phyloP scores from a whole-genome alignment of 2,113 vertebrate species.

The Bostrychus sinensis region DNA sequence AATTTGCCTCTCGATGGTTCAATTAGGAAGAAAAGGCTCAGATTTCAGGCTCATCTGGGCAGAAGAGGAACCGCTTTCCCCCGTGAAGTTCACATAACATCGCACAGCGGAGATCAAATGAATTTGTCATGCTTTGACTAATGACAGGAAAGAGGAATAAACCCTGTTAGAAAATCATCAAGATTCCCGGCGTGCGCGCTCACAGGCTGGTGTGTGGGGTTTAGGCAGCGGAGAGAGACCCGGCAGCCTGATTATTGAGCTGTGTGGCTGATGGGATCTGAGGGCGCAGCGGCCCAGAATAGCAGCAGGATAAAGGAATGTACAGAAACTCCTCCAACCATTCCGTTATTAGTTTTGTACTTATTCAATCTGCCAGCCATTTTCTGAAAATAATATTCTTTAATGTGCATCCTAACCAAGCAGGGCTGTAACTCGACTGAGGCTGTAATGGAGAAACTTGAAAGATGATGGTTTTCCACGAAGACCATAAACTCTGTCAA shows the following conservation, averaged over 20 bases:
- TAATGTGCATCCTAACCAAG: constrained; percentile 54
- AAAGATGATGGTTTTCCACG: constrained; percentile 4
- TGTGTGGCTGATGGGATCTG: constrained; percentile 64
- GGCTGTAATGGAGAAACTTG: constrained; percentile 38
- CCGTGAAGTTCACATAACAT: constrained; percentile 74
- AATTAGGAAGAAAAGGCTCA: constrained; percentile 66
- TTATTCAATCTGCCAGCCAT: constrained; percentile 59
- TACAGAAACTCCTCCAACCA: constrained; percentile 56
- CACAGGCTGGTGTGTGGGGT: constrained; percentile 54
- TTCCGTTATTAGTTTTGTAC: constrained; percentile 64
- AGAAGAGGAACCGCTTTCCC: constrained; percentile 55
- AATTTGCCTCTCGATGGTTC: constrained; percentile 75
- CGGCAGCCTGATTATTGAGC: constrained; percentile 60
- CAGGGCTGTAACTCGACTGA: constrained; percentile 32
- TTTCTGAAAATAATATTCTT: constrained; percentile 55
- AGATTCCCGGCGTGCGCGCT: constrained; percentile 58
- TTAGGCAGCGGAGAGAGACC: constrained; percentile 55
- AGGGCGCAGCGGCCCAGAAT: constrained; percentile 61
- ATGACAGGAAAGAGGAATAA: constrained; percentile 73
- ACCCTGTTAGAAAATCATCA: constrained; percentile 76
- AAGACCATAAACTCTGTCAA: constrained; percentile 4
- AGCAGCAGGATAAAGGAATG: constrained; percentile 50
- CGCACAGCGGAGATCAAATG: constrained; percentile 66
- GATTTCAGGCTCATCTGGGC: constrained; percentile 70
- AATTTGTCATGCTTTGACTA: constrained; percentile 77